phyloP scores from a whole-genome alignment of 2,888 invertebrate genomes.

The Erebia ligea region DNA sequence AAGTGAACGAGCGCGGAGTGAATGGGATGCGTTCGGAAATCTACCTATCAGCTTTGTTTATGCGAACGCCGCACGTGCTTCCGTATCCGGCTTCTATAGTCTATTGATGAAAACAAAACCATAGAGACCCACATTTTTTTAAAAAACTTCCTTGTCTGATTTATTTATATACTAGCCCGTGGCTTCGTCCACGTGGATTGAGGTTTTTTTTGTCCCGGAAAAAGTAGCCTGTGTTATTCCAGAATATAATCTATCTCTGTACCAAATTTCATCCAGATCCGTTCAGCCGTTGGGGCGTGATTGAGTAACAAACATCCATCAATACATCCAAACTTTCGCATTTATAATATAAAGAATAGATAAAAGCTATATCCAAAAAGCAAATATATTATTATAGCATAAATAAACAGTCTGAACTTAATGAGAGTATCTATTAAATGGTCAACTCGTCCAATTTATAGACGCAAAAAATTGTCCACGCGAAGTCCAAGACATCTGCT shows the following conservation, averaged over 20 bases:
- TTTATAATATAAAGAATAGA: too few species aligned
- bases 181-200: too few species aligned
- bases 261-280: too few species aligned
- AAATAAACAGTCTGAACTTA: too few species aligned
- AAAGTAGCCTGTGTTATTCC: too few species aligned
- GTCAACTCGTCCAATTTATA: background rate
- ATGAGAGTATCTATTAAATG: background rate
- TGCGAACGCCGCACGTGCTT: conserved; percentile 33
- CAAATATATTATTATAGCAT: background rate
- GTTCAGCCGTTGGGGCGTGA: too few species aligned
- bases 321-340: too few species aligned
- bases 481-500: conserved; percentile 14
- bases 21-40: conserved; percentile 22
- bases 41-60: conserved; percentile 18
- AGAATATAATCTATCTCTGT: too few species aligned
- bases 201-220: too few species aligned
- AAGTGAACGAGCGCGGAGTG: conserved; percentile 6
- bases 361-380: background rate
- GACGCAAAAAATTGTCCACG: background rate
- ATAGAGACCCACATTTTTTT: background rate
- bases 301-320: too few species aligned
- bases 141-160: background rate
- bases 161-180: too few species aligned
- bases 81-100: conserved; percentile 30
- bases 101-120: conserved; percentile 11